Evolutionary conservation across 2,888 invertebrate species (phyloP).

Genomic region (Ptychoptera contaminata): DNA sequence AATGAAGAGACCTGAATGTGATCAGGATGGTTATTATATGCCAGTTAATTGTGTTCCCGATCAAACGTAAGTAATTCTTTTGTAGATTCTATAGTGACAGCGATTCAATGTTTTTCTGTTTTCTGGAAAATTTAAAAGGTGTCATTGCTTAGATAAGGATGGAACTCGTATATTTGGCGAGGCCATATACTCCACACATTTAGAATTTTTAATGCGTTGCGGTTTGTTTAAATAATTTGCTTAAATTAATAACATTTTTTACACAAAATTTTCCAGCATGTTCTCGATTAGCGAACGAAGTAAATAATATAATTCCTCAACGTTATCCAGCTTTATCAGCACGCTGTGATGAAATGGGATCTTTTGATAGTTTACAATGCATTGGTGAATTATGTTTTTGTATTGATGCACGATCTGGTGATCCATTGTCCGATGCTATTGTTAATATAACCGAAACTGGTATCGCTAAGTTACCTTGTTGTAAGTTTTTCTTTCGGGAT

Average conservation of each 20-base stretch:
- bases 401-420: conserved; percentile 38
- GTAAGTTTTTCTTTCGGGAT: conserved; percentile 23
- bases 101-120: not conserved
- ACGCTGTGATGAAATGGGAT: conserved; percentile 48
- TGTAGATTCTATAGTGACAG: not conserved
- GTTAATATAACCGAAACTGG: conserved; percentile 26
- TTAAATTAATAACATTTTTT: conserved; percentile 9
- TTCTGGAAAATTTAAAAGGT: conserved; percentile 38
- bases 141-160: conserved; percentile 44
- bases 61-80: conserved; percentile 38
- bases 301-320: conserved; percentile 30
- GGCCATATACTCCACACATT: conserved; percentile 31
- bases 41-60: conserved; percentile 45
- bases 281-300: conserved; percentile 37
- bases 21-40: conserved; percentile 42
- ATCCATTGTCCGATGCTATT: conserved; percentile 19
- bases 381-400: conserved; percentile 42
- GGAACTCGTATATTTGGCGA: conserved; percentile 54
- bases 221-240: conserved; percentile 28
- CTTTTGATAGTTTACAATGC: conserved; percentile 52
- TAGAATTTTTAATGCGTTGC: conserved; percentile 37
- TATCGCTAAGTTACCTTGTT: conserved; percentile 30
- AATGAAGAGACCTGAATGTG: conserved; percentile 42
- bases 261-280: conserved; percentile 32
- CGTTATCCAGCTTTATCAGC: conserved; percentile 31